phyloP scores from a whole-genome alignment of 2,797 vertebrate species.

The Meriones psammophilus region DNA sequence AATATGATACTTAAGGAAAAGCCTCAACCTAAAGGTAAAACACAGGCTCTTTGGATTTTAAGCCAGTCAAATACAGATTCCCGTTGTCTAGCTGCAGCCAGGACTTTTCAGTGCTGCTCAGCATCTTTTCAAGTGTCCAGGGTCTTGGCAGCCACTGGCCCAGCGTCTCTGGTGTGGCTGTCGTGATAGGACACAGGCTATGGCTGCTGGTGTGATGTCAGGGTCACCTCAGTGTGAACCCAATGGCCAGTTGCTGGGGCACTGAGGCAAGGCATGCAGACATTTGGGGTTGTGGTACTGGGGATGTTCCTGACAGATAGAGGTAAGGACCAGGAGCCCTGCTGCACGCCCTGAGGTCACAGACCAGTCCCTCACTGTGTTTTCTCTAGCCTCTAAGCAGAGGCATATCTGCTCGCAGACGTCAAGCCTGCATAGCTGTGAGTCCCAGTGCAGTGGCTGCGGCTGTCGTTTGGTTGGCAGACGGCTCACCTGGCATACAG shows the following conservation, averaged over 20 bases:
- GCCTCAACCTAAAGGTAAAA: neutral
- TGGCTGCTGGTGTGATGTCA: neutral
- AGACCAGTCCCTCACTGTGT: neutral
- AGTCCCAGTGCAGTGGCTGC: neutral
- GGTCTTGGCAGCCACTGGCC: rapidly evolving
- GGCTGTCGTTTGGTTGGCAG: neutral
- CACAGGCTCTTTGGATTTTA: neutral
- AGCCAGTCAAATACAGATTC: neutral
- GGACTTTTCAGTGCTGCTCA: neutral
- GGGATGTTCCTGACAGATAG: neutral
- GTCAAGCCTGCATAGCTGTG: neutral
- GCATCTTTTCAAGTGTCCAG: neutral
- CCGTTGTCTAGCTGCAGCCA: neutral
- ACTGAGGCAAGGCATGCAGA: neutral
- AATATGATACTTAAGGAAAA: neutral
- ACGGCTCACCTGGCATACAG: neutral
- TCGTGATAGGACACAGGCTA: rapidly evolving
- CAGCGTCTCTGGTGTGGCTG: neutral
- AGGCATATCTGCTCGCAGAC: rapidly evolving
- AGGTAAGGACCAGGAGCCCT: neutral
- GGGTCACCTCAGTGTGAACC: neutral
- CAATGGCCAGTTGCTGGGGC: neutral
- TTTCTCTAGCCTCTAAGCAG: too few species aligned
- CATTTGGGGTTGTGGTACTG: neutral
- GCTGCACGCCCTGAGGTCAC: neutral